phyloP scores from a whole-genome alignment of 2,797 vertebrate species.

The Galaxias olidus region DNA sequence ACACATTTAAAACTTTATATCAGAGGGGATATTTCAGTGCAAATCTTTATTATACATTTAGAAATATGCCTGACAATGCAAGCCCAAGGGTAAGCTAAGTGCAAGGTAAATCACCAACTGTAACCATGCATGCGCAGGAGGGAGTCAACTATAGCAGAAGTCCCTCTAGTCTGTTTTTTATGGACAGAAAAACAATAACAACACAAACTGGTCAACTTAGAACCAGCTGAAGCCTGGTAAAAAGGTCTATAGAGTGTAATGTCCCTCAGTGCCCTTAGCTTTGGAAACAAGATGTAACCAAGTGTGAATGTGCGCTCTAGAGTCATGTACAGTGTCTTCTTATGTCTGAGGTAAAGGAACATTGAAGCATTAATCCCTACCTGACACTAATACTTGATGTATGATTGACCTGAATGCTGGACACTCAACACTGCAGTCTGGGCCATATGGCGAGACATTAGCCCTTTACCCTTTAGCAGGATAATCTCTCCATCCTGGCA shows the following conservation, averaged over 20 bases:
- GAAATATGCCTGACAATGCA: constrained; percentile 46
- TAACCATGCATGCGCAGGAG: constrained; percentile 58
- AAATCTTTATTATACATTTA: constrained; percentile 67
- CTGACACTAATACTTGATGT: constrained; percentile 86
- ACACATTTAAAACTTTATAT: constrained; percentile 68
- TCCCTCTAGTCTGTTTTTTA: constrained; percentile 59
- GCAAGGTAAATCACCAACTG: constrained; percentile 72
- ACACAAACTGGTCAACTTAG: constrained; percentile 37
- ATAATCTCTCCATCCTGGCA: constrained; percentile 80
- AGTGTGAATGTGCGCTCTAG: background rate
- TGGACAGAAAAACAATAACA: constrained; percentile 40
- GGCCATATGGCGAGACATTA: constrained; percentile 79
- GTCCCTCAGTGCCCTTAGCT: background rate
- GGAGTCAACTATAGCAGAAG: constrained; percentile 71
- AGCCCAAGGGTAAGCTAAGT: constrained; percentile 66
- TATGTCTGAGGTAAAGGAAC: constrained; percentile 67
- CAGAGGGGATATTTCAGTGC: constrained; percentile 54
- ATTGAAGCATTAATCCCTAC: constrained; percentile 80
- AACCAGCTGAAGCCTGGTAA: constrained; percentile 34
- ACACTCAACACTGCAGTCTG: constrained; percentile 72
- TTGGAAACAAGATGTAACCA: constrained; percentile 1
- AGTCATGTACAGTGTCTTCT: constrained; percentile 43
- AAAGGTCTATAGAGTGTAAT: background rate
- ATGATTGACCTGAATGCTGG: constrained; percentile 81
- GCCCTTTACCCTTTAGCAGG: constrained; percentile 75